These are phyloP conservation scores for Macropodus opercularis DNA, from an alignment of 2,797 vertebrate genomes.

Conservation along the genomic window DNA sequence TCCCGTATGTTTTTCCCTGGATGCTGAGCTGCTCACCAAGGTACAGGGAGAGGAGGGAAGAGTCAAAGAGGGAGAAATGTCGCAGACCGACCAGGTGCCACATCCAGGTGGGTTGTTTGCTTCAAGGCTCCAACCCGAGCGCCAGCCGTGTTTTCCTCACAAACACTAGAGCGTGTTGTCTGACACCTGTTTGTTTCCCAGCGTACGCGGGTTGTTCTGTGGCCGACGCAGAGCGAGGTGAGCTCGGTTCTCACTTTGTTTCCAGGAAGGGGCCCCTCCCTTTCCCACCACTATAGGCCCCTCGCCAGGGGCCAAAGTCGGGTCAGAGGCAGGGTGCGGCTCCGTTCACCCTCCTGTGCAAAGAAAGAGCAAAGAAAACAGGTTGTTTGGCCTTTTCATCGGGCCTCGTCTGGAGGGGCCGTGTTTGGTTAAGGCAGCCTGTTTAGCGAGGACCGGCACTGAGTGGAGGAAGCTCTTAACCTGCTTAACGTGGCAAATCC, in stretches of 20 bases:
- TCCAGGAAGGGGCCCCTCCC: slow-evolving; percentile 73
- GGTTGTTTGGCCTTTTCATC: slow-evolving; percentile 63
- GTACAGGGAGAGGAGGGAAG: background rate
- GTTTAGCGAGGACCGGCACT: slow-evolving; percentile 25
- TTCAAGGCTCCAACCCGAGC: slow-evolving; percentile 2
- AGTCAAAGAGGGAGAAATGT: slow-evolving; percentile 7
- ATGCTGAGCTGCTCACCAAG: slow-evolving; percentile 6
- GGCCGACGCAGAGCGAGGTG: slow-evolving; percentile 10
- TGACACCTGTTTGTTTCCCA: slow-evolving; percentile 69
- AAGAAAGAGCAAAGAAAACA: slow-evolving; percentile 64
- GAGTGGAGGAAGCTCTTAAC: background rate
- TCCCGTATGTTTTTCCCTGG: slow-evolving; percentile 18
- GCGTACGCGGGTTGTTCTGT: slow-evolving; percentile 27
- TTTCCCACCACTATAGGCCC: slow-evolving; percentile 52
- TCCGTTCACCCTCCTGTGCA: slow-evolving; percentile 31
- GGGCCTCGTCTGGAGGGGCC: slow-evolving; percentile 18
- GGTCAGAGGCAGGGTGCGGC: slow-evolving; percentile 77
- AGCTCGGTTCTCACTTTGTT: slow-evolving; percentile 39
- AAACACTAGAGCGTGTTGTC: slow-evolving; percentile 47
- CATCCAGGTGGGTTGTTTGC: slow-evolving; percentile 31
- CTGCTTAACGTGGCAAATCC: too few species aligned
- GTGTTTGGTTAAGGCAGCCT: slow-evolving; percentile 34
- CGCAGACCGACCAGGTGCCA: too few species aligned
- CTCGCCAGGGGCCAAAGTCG: slow-evolving; percentile 69
- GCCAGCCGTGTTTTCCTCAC: background rate